A percentile compares a stretch with the other conserved stretches of the same genome.
phyloP scores from a whole-genome alignment of 1,140 invertebrate species.

The Sitophilus oryzae region DNA sequence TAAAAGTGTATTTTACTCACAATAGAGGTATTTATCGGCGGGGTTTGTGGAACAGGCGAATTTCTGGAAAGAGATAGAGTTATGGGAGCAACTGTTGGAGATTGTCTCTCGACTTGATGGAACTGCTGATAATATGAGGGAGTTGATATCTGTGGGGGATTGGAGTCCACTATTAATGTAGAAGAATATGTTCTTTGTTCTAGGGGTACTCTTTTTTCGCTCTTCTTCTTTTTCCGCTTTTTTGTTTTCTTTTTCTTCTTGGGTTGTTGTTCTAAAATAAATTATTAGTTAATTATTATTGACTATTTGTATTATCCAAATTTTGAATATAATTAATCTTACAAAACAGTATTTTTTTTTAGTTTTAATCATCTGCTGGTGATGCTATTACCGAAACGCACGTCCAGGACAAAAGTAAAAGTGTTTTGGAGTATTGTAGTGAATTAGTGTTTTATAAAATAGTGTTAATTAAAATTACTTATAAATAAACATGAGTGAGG shows the following conservation, averaged over 20 bases:
- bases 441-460: too few relatives aligned
- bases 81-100: constrained; percentile 31
- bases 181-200: constrained; percentile 13
- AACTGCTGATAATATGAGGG: constrained; percentile 29
- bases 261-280: constrained; percentile 24
- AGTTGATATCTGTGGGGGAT: constrained; percentile 5
- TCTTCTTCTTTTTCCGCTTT: constrained; percentile 51
- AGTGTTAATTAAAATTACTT: too few relatives aligned
- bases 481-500: too few relatives aligned
- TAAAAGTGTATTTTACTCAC: not conserved
- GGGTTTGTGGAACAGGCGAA: constrained; percentile 41
- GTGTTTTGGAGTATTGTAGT: too few relatives aligned
- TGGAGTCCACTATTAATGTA: constrained; percentile 5
- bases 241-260: constrained; percentile 54
- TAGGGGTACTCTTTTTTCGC: constrained; percentile 23
- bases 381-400: too few relatives aligned
- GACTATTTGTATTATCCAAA: not conserved
- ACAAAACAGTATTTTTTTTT: too few relatives aligned
- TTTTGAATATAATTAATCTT: not conserved
- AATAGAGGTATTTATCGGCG: constrained; percentile 10
- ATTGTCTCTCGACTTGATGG: constrained; percentile 19
- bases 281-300: not conserved
- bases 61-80: constrained; percentile 47
- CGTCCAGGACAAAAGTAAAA: too few relatives aligned
- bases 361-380: too few relatives aligned